phyloP scores from a whole-genome alignment of 2,888 invertebrate genomes.

The Bursaphelenchus okinawaensis region DNA sequence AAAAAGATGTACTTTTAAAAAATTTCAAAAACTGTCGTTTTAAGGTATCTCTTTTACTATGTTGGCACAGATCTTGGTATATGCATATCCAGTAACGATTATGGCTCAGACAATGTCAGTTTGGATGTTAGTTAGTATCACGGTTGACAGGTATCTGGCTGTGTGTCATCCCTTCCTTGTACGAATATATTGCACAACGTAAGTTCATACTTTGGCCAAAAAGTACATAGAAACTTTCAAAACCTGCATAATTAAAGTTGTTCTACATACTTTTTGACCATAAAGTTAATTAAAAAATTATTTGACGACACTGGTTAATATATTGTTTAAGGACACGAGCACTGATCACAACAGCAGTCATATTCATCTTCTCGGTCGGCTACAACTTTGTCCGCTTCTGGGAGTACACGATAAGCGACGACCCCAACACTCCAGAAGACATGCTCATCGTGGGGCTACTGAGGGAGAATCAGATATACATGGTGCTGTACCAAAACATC shows the following conservation, averaged over 20 bases:
- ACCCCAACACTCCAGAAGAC: slow-evolving; percentile 19
- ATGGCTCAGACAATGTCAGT: slow-evolving; percentile 45
- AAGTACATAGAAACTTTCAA: background rate
- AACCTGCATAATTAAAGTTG: background rate
- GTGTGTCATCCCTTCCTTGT: slow-evolving; percentile 56
- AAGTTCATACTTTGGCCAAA: slow-evolving; percentile 3
- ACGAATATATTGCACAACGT: slow-evolving; percentile 48
- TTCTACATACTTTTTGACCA: too few species aligned
- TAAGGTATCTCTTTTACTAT: slow-evolving; percentile 25
- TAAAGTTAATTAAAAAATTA: background rate
- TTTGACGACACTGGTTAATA: background rate
- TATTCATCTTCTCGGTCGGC: slow-evolving; percentile 45
- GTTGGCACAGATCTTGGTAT: slow-evolving; percentile 44
- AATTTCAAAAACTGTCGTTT: slow-evolving; percentile 10
- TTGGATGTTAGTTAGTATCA: slow-evolving; percentile 49
- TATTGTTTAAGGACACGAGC: slow-evolving; percentile 33
- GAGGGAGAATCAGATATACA: slow-evolving; percentile 22
- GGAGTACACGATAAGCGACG: slow-evolving; percentile 41
- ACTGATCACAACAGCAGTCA: slow-evolving; percentile 37
- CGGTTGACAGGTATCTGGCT: slow-evolving; percentile 53
- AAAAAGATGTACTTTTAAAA: too few species aligned
- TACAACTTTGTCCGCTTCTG: slow-evolving; percentile 55
- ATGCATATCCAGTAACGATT: slow-evolving; percentile 49
- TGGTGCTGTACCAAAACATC: slow-evolving; percentile 45
- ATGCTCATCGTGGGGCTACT: slow-evolving; percentile 26